phyloP scores from a whole-genome alignment of 1,140 invertebrate genomes.

The Aplysia californica region DNA sequence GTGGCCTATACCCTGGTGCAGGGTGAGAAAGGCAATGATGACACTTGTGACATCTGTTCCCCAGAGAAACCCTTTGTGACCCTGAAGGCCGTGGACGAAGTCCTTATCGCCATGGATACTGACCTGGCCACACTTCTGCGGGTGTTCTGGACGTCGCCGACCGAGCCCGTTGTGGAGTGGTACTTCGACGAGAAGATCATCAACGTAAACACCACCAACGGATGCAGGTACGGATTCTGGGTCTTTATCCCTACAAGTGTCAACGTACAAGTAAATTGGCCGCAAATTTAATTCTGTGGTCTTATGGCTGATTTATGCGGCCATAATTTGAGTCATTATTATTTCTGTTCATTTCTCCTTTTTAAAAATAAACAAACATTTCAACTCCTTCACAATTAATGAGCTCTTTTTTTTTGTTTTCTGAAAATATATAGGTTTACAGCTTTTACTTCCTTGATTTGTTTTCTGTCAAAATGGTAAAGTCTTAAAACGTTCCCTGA shows the following conservation, averaged over 20 bases:
- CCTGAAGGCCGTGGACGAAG: neutral
- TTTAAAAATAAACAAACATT: neutral
- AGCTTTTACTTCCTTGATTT: too few species aligned
- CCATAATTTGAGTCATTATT: neutral
- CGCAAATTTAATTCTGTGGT: neutral
- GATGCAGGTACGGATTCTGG: neutral
- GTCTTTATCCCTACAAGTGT: neutral
- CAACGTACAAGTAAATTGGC: neutral
- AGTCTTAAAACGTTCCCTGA: too few species aligned
- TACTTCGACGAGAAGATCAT: slow-evolving; percentile 12
- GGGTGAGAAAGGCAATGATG: neutral
- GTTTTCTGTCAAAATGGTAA: too few species aligned
- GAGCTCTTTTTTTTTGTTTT: too few species aligned
- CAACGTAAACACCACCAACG: neutral
- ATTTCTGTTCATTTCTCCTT: neutral
- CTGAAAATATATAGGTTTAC: too few species aligned
- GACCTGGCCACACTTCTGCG: too few species aligned
- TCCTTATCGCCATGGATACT: neutral
- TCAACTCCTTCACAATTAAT: too few species aligned
- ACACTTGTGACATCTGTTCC: neutral
- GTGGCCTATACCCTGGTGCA: too few species aligned
- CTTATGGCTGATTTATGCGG: too few species aligned
- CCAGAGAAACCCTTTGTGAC: too few species aligned
- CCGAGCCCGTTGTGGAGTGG: slow-evolving; percentile 3
- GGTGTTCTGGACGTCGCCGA: neutral